phyloP scores from a whole-genome alignment of 2,888 invertebrate species.

The Trissolcus japonicus region DNA sequence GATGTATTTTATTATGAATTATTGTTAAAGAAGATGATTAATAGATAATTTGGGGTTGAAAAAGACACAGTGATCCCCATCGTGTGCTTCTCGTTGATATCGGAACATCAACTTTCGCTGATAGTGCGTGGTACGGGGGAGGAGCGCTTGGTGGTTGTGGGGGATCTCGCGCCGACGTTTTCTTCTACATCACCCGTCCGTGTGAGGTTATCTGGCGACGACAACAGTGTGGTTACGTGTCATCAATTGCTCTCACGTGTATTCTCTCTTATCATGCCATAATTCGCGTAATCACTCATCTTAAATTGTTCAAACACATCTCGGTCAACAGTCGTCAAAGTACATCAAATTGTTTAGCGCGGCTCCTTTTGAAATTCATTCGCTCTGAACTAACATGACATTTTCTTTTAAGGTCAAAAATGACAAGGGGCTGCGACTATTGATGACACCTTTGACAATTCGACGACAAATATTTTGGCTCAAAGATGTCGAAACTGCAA shows the following conservation, averaged over 20 bases:
- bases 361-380: not conserved
- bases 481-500: slow-evolving; percentile 13
- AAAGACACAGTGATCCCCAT: too few relatives aligned
- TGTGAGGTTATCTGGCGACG: slow-evolving; percentile 6
- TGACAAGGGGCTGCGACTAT: not conserved
- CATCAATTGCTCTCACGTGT: not conserved
- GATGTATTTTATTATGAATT: too few relatives aligned
- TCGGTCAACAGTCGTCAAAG: not conserved
- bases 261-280: slow-evolving; percentile 9
- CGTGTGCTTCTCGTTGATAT: too few relatives aligned
- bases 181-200: too few relatives aligned
- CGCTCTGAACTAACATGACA: too few relatives aligned
- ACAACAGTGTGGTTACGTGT: slow-evolving; percentile 3
- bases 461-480: not conserved
- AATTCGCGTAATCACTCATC: not conserved
- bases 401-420: not conserved
- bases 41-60: too few relatives aligned
- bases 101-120: too few relatives aligned
- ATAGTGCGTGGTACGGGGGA: too few relatives aligned
- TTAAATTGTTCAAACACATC: slow-evolving; percentile 5
- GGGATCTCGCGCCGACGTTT: too few relatives aligned
- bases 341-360: too few relatives aligned
- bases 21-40: too few relatives aligned
- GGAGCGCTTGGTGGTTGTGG: too few relatives aligned
- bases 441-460: not conserved